Evolutionary conservation across 2,113 vertebrate genomes (phyloP).

Genomic region (Bungarus multicinctus): DNA sequence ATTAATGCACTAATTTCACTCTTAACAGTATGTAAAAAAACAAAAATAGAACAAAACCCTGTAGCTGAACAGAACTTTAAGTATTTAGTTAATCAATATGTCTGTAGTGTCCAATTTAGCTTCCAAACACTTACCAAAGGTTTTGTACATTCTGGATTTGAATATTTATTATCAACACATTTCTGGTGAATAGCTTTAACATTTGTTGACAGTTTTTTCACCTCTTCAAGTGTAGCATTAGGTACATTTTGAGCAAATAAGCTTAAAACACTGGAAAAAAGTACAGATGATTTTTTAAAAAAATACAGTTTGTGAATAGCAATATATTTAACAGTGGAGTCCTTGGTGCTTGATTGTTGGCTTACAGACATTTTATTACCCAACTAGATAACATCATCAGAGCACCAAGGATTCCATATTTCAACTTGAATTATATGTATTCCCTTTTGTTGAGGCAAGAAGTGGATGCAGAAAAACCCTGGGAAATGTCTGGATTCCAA

Average conservation of each 20-base stretch:
- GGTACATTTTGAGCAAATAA: background rate
- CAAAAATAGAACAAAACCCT: no score
- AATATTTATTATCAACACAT: background rate
- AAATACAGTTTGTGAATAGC: background rate
- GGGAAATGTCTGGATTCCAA: background rate
- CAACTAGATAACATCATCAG: background rate
- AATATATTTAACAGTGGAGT: background rate
- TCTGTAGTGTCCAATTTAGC: background rate
- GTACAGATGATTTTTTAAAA: background rate
- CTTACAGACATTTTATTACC: background rate
- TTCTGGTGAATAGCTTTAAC: background rate
- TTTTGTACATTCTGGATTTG: background rate
- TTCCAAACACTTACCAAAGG: background rate
- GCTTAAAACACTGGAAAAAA: background rate
- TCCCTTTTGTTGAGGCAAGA: background rate
- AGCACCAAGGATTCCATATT: background rate
- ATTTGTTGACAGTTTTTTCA: background rate
- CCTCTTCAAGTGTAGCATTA: background rate
- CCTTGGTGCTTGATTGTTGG: background rate
- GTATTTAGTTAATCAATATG: background rate
- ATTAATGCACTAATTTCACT: background rate
- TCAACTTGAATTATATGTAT: background rate
- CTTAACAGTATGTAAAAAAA: no score
- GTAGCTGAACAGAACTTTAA: background rate
- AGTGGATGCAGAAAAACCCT: background rate